Conservation (phyloP, 2,113 vertebrate species). For the Mystacornis crossleyi region DNA sequence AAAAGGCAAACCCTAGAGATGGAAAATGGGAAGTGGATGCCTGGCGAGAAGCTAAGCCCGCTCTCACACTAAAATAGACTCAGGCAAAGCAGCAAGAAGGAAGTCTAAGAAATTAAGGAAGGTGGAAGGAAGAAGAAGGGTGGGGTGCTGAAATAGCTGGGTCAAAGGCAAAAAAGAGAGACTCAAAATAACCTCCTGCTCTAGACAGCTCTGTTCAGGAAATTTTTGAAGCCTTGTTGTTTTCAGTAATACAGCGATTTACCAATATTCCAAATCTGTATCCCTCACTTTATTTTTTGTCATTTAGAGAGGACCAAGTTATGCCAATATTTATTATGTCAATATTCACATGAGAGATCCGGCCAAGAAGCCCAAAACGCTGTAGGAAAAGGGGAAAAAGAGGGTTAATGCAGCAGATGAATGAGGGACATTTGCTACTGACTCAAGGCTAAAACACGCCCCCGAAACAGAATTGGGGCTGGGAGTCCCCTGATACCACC, state of each 20-base stretch:
- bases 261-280: not conserved
- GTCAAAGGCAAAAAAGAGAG: conserved; percentile 23
- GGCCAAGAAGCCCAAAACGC: not conserved
- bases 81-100: conserved; percentile 29
- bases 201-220: conserved; percentile 54
- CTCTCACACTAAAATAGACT: conserved; percentile 27
- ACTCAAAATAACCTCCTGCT: conserved; percentile 1
- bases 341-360: not conserved
- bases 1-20: conserved; percentile 1
- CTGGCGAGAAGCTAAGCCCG: not conserved
- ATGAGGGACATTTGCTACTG: not conserved
- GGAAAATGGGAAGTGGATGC: conserved; percentile 47
- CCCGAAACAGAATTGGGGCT: not conserved
- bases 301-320: not conserved
- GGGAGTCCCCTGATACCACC: not conserved
- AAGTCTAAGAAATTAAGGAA: conserved; percentile 67
- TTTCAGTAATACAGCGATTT: not conserved
- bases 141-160: conserved; percentile 50
- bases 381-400: not conserved
- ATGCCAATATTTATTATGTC: not conserved
- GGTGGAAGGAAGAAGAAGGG: conserved; percentile 65
- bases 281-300: not conserved
- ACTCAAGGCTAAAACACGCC: not conserved
- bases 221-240: not conserved
- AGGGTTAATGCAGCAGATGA: not conserved